A percentile compares a stretch with the other conserved stretches of the same genome.
phyloP scores from a whole-genome alignment of 2,888 invertebrate genomes.

The Clistopyga incitator region DNA sequence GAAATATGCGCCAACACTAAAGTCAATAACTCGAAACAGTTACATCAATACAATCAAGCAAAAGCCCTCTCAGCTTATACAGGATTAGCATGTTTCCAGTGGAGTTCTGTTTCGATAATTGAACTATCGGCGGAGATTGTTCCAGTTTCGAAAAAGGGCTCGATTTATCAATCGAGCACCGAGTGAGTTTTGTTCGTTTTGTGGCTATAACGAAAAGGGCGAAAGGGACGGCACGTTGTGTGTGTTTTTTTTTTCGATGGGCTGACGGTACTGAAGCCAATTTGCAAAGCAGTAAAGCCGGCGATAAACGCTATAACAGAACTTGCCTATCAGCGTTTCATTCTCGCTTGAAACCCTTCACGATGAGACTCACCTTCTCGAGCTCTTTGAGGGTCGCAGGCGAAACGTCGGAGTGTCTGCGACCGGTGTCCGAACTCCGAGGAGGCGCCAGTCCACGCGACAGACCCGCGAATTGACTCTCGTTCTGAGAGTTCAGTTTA shows the following conservation, averaged over 20 bases:
- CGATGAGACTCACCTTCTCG: slow-evolving; percentile 89
- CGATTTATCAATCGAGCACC: neutral
- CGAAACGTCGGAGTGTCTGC: slow-evolving; percentile 94
- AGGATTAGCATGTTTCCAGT: slow-evolving; percentile 30
- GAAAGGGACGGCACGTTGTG: neutral
- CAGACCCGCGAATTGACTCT: slow-evolving; percentile 82
- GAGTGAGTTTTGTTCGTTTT: neutral
- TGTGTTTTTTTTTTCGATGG: neutral
- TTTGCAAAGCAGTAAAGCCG: neutral
- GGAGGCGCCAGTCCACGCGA: slow-evolving; percentile 91
- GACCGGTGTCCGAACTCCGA: slow-evolving; percentile 90
- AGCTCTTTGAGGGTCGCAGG: slow-evolving; percentile 94
- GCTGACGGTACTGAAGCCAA: neutral
- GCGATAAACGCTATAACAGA: slow-evolving; percentile 2
- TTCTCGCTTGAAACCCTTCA: slow-evolving; percentile 18
- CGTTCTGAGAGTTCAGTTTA: slow-evolving; percentile 86
- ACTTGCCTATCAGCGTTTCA: slow-evolving; percentile 31
- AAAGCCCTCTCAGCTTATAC: slow-evolving; percentile 39
- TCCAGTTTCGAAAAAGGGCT: neutral
- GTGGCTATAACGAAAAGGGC: neutral
- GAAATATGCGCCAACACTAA: slow-evolving; percentile 17
- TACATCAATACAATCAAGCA: slow-evolving; percentile 36
- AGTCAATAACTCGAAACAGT: slow-evolving; percentile 45
- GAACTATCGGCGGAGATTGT: slow-evolving; percentile 6
- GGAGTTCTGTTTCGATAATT: slow-evolving; percentile 30